These are phyloP conservation scores for Pontoporia blainvillei DNA, from an alignment of 2,113 vertebrate species.

Conservation along the genomic window DNA sequence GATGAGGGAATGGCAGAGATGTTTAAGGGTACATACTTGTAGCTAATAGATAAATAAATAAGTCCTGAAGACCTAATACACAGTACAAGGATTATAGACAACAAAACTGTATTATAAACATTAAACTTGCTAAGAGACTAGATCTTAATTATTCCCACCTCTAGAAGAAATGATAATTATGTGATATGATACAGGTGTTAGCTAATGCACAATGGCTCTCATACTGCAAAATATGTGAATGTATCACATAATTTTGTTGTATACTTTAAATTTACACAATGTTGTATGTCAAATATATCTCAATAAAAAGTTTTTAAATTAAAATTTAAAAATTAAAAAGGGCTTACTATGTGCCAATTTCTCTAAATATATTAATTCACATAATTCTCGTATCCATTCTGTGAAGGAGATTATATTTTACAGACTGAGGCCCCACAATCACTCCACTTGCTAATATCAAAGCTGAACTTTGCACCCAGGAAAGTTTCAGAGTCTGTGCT, in stretches of 20 bases:
- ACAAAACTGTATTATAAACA: not conserved
- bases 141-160: not conserved
- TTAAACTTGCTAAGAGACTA: not conserved
- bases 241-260: not conserved
- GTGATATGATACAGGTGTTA: not conserved
- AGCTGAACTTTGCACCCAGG: not conserved
- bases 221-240: not conserved
- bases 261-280: not conserved
- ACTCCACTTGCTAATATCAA: not conserved
- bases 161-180: not conserved
- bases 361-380: not conserved
- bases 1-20: no score
- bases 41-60: not conserved
- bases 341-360: not conserved
- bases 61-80: not conserved
- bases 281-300: not conserved
- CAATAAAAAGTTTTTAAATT: not conserved
- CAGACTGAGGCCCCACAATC: not conserved
- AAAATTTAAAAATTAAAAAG: not conserved
- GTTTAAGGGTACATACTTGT: not conserved
- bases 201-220: not conserved
- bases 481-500: not conserved
- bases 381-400: not conserved
- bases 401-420: not conserved
- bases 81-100: not conserved